Evolutionary conservation across 35 echinoderm and acorn worm species (phyloP), one percentile per base, ranked within the genome.

Genomic region (Patiria miniata): DNA sequence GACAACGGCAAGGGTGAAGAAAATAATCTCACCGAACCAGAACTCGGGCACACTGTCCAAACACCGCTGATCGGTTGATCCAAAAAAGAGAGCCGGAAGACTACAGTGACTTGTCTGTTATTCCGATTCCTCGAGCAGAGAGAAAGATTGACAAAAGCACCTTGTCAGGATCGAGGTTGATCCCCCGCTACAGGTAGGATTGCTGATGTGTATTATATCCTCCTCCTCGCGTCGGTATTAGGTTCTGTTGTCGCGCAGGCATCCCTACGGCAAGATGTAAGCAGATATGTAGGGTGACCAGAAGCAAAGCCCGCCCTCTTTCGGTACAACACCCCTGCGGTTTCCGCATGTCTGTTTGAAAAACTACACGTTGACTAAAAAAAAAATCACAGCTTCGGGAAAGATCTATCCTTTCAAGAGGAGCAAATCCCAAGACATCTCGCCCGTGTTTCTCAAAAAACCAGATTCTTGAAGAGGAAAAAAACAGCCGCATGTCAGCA

Each of bases 51-150:
- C 34, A 73, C 34, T 73, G 65, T 73, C 26, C 65, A 73, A 73
- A 73, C 65, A 73, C 14, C 65, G 26, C 65, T 73, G 65, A 73
- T 26, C 65, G 29, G 65, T 36, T 73, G 65, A 73, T 73, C 65
- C 65, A 30, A 34, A 34, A 34, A 73, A 10, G 29, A 32, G 21
- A 2, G 9, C 65, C 19, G 3, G 65, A 34, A 73, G 65, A 73
- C 8, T 19, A 58, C 2, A 18, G 2, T 26, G 10, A 2, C 21
- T 73, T 23, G 21, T 30, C 65, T 10, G 7, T 30, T 73, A 73
- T 73, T 73, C 65, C 65, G 34, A 73, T 73, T 36, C 65, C 65
- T 7, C 14, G 65, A 34, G 34, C 65, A 73, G 7, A 12, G 65
- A 73, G n/a, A 73, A 9, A 61, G n/a, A 73, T 14, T 26, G 34